phyloP scores from a whole-genome alignment of 1,140 invertebrate species.

The Ceratina japonica region DNA sequence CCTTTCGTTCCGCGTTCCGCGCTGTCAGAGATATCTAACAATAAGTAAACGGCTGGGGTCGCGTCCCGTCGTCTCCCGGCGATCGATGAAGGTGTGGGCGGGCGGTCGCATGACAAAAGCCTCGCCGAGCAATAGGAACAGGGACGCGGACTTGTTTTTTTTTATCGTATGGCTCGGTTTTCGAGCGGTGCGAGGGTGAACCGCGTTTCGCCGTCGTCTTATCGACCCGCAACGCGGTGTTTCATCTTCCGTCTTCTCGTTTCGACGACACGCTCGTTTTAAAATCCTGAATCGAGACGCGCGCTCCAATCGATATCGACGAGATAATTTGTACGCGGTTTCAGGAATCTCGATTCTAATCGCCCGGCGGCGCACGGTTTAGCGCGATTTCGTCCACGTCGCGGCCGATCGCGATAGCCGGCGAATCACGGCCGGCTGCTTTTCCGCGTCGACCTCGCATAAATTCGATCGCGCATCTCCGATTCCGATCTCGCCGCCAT shows the following conservation, averaged over 20 bases:
- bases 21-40: conserved; percentile 56
- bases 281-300: not conserved
- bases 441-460: conserved; percentile 38
- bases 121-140: conserved; percentile 47
- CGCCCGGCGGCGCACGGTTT: not conserved
- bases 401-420: conserved; percentile 21
- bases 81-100: conserved; percentile 63
- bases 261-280: conserved; percentile 18
- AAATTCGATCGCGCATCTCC: conserved; percentile 40
- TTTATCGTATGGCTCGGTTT: conserved; percentile 52
- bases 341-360: conserved; percentile 21
- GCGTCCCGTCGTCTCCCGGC: conserved; percentile 4
- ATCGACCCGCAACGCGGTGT: conserved; percentile 46
- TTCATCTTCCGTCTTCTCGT: conserved; percentile 35
- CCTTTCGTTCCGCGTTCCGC: conserved; percentile 34
- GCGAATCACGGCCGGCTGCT: not conserved
- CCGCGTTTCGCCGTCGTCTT: conserved; percentile 44
- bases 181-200: conserved; percentile 53
- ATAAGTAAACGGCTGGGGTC: conserved; percentile 19
- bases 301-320: conserved; percentile 15
- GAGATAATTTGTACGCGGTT: conserved; percentile 29
- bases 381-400: conserved; percentile 25
- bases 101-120: conserved; percentile 48
- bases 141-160: conserved; percentile 52
- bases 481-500: conserved; percentile 41